These are phyloP conservation scores for Amblyopsis rosae DNA, from an alignment of 2,113 vertebrate species.

Conservation along the genomic window DNA sequence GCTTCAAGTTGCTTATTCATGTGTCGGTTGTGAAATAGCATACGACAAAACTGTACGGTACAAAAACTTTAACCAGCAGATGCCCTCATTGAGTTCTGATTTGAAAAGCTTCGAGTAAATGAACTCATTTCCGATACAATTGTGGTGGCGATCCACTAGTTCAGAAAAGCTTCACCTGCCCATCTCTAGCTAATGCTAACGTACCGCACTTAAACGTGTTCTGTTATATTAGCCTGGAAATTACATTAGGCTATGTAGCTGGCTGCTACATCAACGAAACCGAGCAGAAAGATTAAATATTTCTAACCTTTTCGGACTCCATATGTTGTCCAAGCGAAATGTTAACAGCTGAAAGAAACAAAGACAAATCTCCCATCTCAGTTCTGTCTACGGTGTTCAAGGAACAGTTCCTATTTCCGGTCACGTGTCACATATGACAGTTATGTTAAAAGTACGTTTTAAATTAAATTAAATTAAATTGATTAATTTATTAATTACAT, in stretches of 20 bases:
- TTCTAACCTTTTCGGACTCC: slow-evolving; percentile 73
- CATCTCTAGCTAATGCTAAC: no score
- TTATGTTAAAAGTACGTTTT: background rate
- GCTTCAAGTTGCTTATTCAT: no score
- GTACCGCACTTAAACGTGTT: no score
- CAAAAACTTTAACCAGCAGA: no score
- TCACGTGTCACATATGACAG: background rate
- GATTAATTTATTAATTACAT: background rate
- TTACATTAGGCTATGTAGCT: background rate
- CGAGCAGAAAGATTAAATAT: background rate
- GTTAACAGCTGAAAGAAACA: slow-evolving; percentile 67
- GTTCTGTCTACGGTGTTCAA: background rate
- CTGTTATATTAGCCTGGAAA: background rate
- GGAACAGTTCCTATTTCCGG: background rate
- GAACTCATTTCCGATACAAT: no score
- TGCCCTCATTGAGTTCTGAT: no score
- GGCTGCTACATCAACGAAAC: background rate
- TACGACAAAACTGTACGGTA: no score
- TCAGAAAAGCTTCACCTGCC: no score
- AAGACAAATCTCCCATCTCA: slow-evolving; percentile 64
- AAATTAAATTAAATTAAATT: background rate
- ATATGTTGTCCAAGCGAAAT: slow-evolving; percentile 69
- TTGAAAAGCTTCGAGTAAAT: no score
- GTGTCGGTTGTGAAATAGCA: no score
- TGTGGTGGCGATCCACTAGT: no score